These are phyloP conservation scores for Seladonia tumulorum DNA, from an alignment of 2,888 invertebrate species.

Conservation along the genomic window DNA sequence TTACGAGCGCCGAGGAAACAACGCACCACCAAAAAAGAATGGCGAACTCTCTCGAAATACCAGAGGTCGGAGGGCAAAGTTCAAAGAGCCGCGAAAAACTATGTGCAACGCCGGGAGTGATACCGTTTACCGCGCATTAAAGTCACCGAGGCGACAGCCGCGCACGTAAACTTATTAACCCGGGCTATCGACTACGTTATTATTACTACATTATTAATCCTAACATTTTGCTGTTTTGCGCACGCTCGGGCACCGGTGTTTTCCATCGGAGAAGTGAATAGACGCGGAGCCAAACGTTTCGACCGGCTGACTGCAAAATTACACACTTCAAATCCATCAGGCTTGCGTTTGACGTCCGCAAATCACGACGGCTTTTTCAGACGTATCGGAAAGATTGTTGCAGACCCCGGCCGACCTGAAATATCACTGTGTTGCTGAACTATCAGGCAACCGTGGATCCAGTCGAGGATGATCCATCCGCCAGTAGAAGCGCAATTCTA, in stretches of 20 bases:
- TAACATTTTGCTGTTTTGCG: background rate
- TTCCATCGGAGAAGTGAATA: background rate
- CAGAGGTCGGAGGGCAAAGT: background rate
- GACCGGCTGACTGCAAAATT: slow-evolving; percentile 11
- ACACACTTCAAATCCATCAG: slow-evolving; percentile 9
- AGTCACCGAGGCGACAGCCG: slow-evolving; percentile 1
- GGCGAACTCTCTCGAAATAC: background rate
- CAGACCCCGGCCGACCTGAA: background rate
- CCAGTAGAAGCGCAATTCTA: slow-evolving; percentile 55
- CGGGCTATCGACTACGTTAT: background rate
- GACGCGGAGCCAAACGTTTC: background rate
- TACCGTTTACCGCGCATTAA: slow-evolving; percentile 13
- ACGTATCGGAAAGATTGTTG: background rate
- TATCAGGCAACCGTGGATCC: slow-evolving; percentile 57
- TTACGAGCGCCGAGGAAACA: background rate
- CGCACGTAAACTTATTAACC: background rate
- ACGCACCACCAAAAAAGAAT: background rate
- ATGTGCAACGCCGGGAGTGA: background rate
- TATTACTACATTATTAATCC: slow-evolving; percentile 4
- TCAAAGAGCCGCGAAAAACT: background rate
- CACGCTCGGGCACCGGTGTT: background rate
- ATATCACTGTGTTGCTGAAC: slow-evolving; percentile 3
- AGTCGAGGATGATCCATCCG: slow-evolving; percentile 22
- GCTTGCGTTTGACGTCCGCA: background rate
- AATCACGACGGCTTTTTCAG: background rate